Evolutionary conservation across 2,797 vertebrate species (phyloP), one percentile per base, ranked within the genome.

Genomic region (Thalassophryne amazonica): DNA sequence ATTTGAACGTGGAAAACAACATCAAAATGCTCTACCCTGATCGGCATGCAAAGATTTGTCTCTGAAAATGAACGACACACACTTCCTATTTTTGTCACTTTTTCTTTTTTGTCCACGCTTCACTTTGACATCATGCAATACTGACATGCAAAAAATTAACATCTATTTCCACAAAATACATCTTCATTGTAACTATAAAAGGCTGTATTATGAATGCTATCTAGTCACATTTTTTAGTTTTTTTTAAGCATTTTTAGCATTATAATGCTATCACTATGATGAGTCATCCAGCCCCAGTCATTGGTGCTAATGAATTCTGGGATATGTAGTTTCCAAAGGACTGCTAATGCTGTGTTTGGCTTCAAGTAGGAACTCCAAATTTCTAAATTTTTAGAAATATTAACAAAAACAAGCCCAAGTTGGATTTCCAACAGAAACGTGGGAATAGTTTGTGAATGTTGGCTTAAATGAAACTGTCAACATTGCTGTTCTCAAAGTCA

Each of bases 121-220:
- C 85, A 91, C 87, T 91, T 90, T 83, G 79, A 89, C 87, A 85
- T 90, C 90, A 92, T 92, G 91, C 91, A 92, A 90, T 91, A 92
- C 89, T 82, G 81, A 91, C 90, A 88, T 91, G 90, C 90, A 92
- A 92, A 92, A 91, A 91, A 90, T 90, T 89, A 91, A 92, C 90
- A 92, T 88, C 88, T 91, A 91, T 88, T 84, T 89, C 84, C 91
- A 92, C 90, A 91, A 92, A 92, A 92, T 91, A 92, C 90, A 88
- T 89, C 80, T 91, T 91, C 59, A 83, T 88, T 15, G 80, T 82
- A 87, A 90, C 89, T 92, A 91, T 87, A 92, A 92, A 92, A 92
- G 81, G 86, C 86, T 89, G 86, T 86, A 66, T 82, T 88, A 90
- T 89, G 88, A 92, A 91, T 79, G 86, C 84, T 90, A 87, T 82